Conservation (phyloP, 2,888 invertebrate genomes). For the Choreutis nemorana region DNA sequence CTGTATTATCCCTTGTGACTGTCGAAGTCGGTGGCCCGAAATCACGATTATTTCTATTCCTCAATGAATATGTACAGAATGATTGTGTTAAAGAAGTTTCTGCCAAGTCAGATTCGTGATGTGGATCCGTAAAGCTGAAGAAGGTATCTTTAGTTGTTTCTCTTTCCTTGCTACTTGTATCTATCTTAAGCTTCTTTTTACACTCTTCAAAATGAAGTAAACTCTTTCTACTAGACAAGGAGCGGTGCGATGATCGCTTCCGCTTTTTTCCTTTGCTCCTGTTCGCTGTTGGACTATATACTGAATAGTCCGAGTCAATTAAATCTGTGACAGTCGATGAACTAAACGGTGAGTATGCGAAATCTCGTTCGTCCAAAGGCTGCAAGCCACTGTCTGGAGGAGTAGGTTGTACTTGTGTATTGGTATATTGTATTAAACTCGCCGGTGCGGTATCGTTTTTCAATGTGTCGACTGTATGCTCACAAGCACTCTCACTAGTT, state of each 20-base stretch:
- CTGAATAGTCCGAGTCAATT: slow-evolving; percentile 57
- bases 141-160: slow-evolving; percentile 29
- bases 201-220: slow-evolving; percentile 40
- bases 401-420: slow-evolving; percentile 18
- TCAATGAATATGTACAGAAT: slow-evolving; percentile 34
- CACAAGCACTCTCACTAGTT: slow-evolving; percentile 50
- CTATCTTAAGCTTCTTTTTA: slow-evolving; percentile 64
- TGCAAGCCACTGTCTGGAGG: slow-evolving; percentile 49
- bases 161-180: slow-evolving; percentile 41
- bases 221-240: slow-evolving; percentile 44
- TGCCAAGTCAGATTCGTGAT: slow-evolving; percentile 20
- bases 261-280: slow-evolving; percentile 55
- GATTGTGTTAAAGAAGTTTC: slow-evolving; percentile 19
- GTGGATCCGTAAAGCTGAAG: slow-evolving; percentile 24
- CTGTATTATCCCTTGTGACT: slow-evolving; percentile 42
- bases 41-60: slow-evolving; percentile 36
- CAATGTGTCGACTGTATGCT: no score
- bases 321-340: slow-evolving; percentile 57
- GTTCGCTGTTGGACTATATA: slow-evolving; percentile 51
- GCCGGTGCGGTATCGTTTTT: slow-evolving; percentile 11
- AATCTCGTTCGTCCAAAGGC: slow-evolving; percentile 59
- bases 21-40: slow-evolving; percentile 43
- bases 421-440: background rate
- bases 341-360: slow-evolving; percentile 58
- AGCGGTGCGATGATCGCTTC: slow-evolving; percentile 49